Conservation (phyloP, 2,888 invertebrate genomes). For the Empis stercorea region DNA sequence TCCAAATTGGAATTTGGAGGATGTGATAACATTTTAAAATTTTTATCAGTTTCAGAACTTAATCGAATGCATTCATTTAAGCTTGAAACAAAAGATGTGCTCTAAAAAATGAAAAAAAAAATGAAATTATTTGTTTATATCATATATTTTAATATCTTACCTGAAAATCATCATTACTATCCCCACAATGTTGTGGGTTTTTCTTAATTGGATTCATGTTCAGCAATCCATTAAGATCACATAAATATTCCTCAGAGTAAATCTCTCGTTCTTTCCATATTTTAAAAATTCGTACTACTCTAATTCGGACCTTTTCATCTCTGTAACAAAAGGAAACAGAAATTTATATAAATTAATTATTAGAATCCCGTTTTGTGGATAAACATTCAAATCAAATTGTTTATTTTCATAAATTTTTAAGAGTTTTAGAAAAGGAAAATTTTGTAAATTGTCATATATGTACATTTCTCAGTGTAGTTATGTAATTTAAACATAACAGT, state of each 20-base stretch:
- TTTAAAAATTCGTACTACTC: constrained; percentile 79
- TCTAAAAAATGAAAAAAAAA: constrained; percentile 28
- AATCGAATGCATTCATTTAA: constrained; percentile 59
- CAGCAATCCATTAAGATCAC: constrained; percentile 72
- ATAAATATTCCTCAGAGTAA: constrained; percentile 79
- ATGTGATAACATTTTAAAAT: constrained; percentile 40
- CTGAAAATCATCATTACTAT: constrained; percentile 29
- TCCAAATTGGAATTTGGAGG: constrained; percentile 59
- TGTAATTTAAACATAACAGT: no score
- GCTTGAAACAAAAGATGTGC: constrained; percentile 58
- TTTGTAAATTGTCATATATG: no score
- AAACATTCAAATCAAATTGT: no score
- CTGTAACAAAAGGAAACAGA: constrained; percentile 36
- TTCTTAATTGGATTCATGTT: constrained; percentile 55
- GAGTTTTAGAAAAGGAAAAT: no score
- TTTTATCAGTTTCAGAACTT: constrained; percentile 60
- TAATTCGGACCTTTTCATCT: constrained; percentile 77
- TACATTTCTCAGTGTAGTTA: no score
- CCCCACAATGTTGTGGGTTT: constrained; percentile 9
- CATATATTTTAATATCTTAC: no score
- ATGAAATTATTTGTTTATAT: no score
- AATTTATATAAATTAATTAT: no score
- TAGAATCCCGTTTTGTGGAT: no score
- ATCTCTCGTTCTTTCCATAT: constrained; percentile 92
- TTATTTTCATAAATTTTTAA: no score